phyloP scores from a whole-genome alignment of 2,888 invertebrate species.

The Lobophora halterata region DNA sequence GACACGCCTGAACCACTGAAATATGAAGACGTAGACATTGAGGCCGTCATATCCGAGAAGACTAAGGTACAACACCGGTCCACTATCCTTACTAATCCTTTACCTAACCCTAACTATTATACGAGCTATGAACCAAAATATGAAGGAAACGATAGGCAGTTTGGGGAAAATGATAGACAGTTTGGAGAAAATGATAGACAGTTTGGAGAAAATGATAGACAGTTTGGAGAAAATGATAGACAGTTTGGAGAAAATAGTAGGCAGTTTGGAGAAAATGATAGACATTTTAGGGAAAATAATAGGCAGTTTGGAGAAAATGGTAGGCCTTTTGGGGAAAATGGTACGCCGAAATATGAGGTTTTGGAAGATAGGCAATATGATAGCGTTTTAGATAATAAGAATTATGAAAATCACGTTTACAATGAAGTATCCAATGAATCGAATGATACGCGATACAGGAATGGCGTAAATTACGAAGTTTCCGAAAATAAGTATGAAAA shows the following conservation, averaged over 20 bases:
- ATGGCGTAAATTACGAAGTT: too few relatives aligned
- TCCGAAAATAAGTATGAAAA: slow-evolving; percentile 17
- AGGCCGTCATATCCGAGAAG: slow-evolving; percentile 62
- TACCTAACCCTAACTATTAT: slow-evolving; percentile 50
- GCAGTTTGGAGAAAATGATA: slow-evolving; percentile 11
- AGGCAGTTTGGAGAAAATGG: neutral
- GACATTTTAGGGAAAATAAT: slow-evolving; percentile 3
- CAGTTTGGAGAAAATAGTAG: slow-evolving; percentile 6
- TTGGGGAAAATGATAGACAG: too few relatives aligned
- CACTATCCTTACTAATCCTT: slow-evolving; percentile 68
- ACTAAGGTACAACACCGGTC: slow-evolving; percentile 80
- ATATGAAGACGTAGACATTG: slow-evolving; percentile 63
- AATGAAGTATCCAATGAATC: too few relatives aligned
- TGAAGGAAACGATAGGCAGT: neutral
- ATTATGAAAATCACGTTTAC: too few relatives aligned
- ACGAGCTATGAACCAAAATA: slow-evolving; percentile 15
- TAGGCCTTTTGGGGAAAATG: too few relatives aligned
- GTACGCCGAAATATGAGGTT: too few relatives aligned
- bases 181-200: slow-evolving; percentile 2
- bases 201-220: slow-evolving; percentile 6
- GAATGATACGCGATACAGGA: too few relatives aligned
- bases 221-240: slow-evolving; percentile 27
- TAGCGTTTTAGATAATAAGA: too few relatives aligned
- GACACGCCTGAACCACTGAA: slow-evolving; percentile 62
- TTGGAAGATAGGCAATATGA: too few relatives aligned